Conservation (phyloP, 2,888 invertebrate genomes). For the Chalcosyrphus nemorum region DNA sequence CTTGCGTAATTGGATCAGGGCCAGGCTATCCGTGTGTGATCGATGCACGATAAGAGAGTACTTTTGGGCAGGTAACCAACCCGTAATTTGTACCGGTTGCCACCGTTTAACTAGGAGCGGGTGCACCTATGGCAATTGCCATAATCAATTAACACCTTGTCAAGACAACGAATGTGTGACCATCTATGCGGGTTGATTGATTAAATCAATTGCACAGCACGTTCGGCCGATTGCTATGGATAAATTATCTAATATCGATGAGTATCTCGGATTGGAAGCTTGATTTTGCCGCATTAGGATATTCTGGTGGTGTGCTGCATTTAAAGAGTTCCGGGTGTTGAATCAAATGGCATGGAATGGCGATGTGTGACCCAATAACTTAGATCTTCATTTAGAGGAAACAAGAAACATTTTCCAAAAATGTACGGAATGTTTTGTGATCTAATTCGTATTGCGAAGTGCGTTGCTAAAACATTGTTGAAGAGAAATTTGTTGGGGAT, state of each 20-base stretch:
- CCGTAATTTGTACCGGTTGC: conserved; percentile 9
- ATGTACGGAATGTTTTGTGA: background rate
- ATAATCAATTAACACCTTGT: conserved; percentile 21
- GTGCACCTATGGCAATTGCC: conserved; percentile 3
- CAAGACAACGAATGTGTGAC: conserved; percentile 2
- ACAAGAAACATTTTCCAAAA: background rate
- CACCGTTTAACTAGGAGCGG: background rate
- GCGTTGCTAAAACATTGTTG: background rate
- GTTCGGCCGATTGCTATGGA: conserved; percentile 3
- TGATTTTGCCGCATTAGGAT: background rate
- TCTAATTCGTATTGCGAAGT: background rate
- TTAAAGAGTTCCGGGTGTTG: conserved; percentile 48
- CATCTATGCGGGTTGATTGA: conserved; percentile 40
- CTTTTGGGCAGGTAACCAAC: background rate
- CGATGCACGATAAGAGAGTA: background rate
- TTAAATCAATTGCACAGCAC: background rate
- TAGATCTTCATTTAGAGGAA: conserved; percentile 23
- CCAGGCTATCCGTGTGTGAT: background rate
- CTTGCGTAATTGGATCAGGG: conserved; percentile 62
- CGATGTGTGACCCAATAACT: conserved; percentile 59
- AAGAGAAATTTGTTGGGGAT: too few relatives aligned
- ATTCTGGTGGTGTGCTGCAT: conserved; percentile 3
- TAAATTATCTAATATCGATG: conserved; percentile 3
- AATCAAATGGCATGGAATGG: conserved; percentile 14
- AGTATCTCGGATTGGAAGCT: conserved; percentile 22